phyloP scores from a whole-genome alignment of 2,113 vertebrate genomes.

The Tachysurus vachellii region DNA sequence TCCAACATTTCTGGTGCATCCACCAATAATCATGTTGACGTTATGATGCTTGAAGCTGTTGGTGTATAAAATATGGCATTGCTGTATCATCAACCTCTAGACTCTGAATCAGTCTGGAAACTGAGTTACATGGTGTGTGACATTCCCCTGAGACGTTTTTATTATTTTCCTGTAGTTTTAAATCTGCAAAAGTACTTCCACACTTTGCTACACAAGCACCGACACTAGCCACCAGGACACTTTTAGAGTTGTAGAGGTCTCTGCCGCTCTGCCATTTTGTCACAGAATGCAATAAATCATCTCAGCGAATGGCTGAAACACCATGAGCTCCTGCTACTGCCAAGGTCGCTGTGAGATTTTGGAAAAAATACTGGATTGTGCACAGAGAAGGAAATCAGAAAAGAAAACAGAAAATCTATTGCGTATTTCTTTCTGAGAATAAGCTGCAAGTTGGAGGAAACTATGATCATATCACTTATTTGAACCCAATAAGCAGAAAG shows the following conservation, averaged over 20 bases:
- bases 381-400: conserved; percentile 4
- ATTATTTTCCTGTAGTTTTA: background rate
- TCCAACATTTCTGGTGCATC: too few relatives aligned
- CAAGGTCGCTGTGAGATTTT: conserved; percentile 5
- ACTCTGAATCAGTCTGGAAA: background rate
- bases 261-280: background rate
- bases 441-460: background rate
- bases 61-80: too few relatives aligned
- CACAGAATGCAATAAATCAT: conserved; percentile 22
- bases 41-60: too few relatives aligned
- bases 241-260: background rate
- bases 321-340: background rate
- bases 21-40: too few relatives aligned
- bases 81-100: too few relatives aligned
- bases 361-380: background rate
- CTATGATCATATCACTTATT: background rate
- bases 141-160: background rate
- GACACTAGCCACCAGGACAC: background rate
- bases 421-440: background rate
- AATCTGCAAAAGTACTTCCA: background rate
- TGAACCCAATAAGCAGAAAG: background rate
- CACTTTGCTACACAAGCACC: background rate
- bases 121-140: background rate
- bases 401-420: conserved; percentile 19
- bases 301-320: conserved; percentile 1